Conservation (phyloP, 2,888 invertebrate species). For the Parapristionchus giblindavisi region DNA sequence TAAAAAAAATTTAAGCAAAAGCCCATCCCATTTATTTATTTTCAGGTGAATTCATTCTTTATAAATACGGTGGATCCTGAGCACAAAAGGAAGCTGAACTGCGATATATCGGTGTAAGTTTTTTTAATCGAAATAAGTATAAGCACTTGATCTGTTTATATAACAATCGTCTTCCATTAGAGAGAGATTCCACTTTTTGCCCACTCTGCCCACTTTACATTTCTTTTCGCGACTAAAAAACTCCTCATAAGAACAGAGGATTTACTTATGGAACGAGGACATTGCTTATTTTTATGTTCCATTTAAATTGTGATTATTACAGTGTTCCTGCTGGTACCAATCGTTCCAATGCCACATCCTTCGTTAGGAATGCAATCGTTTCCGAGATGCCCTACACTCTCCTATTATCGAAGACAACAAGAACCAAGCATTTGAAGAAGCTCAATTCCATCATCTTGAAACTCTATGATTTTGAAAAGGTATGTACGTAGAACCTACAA, state of each 20-base stretch:
- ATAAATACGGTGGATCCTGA: slow-evolving; percentile 1
- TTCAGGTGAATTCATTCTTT: slow-evolving; percentile 25
- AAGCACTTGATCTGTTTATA: no score
- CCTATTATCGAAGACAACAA: background rate
- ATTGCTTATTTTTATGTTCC: background rate
- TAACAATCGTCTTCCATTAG: no score
- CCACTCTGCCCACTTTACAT: no score
- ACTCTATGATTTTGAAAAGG: slow-evolving; percentile 14
- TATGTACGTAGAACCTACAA: no score
- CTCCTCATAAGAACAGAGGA: no score
- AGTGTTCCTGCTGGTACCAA: background rate
- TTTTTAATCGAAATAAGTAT: background rate
- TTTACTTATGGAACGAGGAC: no score
- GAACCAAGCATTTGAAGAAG: background rate
- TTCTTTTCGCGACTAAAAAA: no score
- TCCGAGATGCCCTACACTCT: slow-evolving; percentile 15
- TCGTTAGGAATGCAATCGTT: background rate
- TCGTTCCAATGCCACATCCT: background rate
- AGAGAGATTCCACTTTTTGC: no score
- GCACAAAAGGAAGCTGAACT: background rate
- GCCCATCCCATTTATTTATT: no score
- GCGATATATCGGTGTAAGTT: slow-evolving; percentile 7
- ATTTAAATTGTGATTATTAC: background rate
- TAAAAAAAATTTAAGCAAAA: no score
- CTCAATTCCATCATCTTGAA: background rate